A percentile compares a stretch with the other conserved stretches of the same genome.
Evolutionary conservation across 2,888 invertebrate genomes (phyloP).

Genomic region (Bimastos eiseni): DNA sequence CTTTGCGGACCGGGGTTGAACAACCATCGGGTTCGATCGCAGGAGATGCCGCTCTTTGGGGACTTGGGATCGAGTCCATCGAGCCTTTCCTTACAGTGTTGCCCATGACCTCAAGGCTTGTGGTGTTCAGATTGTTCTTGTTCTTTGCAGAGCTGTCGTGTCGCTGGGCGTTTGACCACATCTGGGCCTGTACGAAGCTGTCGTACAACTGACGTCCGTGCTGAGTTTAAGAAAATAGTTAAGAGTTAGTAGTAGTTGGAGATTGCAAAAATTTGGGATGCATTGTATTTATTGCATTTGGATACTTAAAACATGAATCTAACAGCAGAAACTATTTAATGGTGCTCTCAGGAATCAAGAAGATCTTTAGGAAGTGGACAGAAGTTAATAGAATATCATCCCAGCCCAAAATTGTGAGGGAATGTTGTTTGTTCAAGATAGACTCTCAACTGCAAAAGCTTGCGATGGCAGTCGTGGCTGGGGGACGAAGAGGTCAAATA

Average conservation of each 20-base stretch:
- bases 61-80: background rate
- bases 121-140: background rate
- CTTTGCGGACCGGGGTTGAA: background rate
- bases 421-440: too few species aligned
- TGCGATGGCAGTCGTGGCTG: too few species aligned
- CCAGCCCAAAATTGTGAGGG: too few species aligned
- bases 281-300: too few species aligned
- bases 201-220: conserved; percentile 6
- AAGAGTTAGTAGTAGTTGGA: background rate
- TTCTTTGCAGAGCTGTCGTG: background rate
- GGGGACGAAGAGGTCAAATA: too few species aligned
- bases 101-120: background rate
- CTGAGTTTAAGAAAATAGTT: background rate
- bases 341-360: too few species aligned
- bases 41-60: background rate
- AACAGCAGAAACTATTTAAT: too few species aligned
- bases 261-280: background rate
- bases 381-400: too few species aligned
- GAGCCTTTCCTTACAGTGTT: background rate
- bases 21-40: background rate
- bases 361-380: too few species aligned
- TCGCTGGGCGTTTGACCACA: background rate
- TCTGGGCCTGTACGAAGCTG: conserved; percentile 9
- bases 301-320: too few species aligned
- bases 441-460: too few species aligned